Evolutionary conservation across 2,113 vertebrate species (phyloP).

Genomic region (Halcyon malimbica): DNA sequence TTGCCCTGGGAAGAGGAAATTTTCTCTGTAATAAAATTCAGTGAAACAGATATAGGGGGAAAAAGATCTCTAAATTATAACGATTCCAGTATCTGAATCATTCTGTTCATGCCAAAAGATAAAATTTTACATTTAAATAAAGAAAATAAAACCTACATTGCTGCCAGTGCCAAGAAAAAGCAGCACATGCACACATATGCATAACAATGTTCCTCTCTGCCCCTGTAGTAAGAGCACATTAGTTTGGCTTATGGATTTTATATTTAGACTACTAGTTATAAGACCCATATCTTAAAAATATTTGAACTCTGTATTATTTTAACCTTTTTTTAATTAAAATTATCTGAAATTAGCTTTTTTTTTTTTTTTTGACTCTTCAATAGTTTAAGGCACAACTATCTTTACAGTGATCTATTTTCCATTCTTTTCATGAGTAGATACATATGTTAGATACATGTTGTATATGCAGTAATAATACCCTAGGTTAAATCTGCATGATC

Average conservation of each 20-base stretch:
- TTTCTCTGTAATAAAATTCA: neutral
- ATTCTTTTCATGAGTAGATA: neutral
- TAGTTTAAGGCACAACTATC: neutral
- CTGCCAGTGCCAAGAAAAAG: neutral
- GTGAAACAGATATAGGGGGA: neutral
- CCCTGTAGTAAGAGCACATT: neutral
- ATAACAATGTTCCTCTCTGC: neutral
- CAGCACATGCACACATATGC: neutral
- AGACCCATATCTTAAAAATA: constrained; percentile 9
- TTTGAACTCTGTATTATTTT: constrained; percentile 10
- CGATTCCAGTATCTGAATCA: neutral
- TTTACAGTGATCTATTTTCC: neutral
- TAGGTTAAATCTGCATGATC: neutral
- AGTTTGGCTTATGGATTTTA: neutral
- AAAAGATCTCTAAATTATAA: neutral
- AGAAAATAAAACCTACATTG: neutral
- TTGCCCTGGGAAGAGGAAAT: neutral
- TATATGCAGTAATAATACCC: neutral
- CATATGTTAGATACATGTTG: neutral
- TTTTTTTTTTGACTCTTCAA: neutral
- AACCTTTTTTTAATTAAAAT: neutral
- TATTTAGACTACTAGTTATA: neutral
- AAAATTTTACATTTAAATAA: neutral
- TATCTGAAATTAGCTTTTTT: neutral
- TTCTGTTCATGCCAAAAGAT: neutral